Conservation (phyloP, 2,113 vertebrate species). For the Rattus rattus region DNA sequence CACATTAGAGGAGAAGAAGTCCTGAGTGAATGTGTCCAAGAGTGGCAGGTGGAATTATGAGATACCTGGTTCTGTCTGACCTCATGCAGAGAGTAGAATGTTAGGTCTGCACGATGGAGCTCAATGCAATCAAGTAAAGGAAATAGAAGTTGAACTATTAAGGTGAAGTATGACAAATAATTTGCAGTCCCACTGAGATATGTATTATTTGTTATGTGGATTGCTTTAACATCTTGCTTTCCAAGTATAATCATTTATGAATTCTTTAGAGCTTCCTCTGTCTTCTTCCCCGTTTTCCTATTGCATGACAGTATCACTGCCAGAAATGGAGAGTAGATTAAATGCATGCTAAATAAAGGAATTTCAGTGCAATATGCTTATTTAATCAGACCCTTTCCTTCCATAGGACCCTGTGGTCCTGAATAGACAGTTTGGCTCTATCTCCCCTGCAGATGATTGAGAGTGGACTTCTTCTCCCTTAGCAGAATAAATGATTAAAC, state of each 20-base stretch:
- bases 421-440: neutral
- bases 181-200: neutral
- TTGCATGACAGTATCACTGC: neutral
- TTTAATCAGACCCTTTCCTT: neutral
- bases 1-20: neutral
- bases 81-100: neutral
- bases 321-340: neutral
- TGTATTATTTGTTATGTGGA: neutral
- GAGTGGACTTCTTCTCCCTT: neutral
- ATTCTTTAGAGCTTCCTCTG: neutral
- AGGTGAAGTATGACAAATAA: neutral
- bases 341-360: neutral
- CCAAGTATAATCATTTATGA: neutral
- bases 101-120: neutral
- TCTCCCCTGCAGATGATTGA: neutral
- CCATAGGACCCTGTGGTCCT: neutral
- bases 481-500: neutral
- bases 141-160: neutral
- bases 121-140: neutral
- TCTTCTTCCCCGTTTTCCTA: neutral
- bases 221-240: neutral
- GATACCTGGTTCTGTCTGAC: neutral
- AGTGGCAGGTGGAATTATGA: neutral
- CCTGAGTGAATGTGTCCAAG: neutral
- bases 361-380: neutral